Base-by-base conservation (phyloP, 2,113 vertebrate species). In the Carassius carassius region DNA sequence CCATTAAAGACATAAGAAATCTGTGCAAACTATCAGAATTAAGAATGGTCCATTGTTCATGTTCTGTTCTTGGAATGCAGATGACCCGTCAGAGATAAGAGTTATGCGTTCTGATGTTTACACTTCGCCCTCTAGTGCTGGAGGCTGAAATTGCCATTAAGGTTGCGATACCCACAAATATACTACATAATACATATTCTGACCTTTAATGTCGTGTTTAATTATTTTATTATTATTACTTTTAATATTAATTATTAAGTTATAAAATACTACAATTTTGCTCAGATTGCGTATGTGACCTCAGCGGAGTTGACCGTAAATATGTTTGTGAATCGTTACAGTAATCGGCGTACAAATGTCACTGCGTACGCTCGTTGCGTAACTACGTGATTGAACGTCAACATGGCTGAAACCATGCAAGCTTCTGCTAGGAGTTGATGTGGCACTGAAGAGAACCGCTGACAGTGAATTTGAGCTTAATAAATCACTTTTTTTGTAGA, bases 351-450 rank as follows among this genome's bases (percentile, higher is more conserved):
- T 44, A 37, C n/a, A 21, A 44, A 25, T n/a, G 0, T 17, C 35
- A 6, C 4, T 35, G 44, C 72, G 83, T 79, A 78, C 54, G 85
- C 69, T 19, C 17, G 70, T 62, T 62, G 29, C 69, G 54, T 74
- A 51, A 63, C 25, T 49, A 85, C 84, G 84, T 85, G 19, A 69
- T 19, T 65, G 37, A 62, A 85, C 79, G 69, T 84, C 77, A 86
- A 86, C 75, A 76, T 83, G 81, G 60, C 23, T 19, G 82, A 56
- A 25, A 9, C 25, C 63, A 41, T 49, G 58, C 16, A 25, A 35
- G 78, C 8, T 17, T 58, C 19, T 23, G 35, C 21, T 5, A n/a
- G 3, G 82, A 84, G 87, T 82, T 86, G 85, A 86, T 88, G 87
- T 86, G 85, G 82, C 87, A 82, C n/a, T 56, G 17, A 23, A 60